phyloP scores from a whole-genome alignment of 2,888 invertebrate species.

The Fissipunctia ypsillon region DNA sequence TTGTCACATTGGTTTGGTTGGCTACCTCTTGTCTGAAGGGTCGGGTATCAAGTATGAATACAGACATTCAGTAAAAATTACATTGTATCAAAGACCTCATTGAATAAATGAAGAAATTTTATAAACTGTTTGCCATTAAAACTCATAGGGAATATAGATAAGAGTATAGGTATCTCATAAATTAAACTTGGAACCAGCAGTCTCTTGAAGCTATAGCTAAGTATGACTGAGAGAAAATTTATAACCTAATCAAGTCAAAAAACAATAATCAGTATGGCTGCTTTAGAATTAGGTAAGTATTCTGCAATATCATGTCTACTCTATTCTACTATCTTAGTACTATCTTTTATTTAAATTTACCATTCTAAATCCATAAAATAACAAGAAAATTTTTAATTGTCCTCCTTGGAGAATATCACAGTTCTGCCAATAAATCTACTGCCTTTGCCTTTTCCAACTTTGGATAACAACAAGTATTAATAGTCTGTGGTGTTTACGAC shows the following conservation, averaged over 20 bases:
- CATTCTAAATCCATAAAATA: background rate
- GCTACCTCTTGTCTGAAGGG: too few species aligned
- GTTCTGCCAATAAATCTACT: background rate
- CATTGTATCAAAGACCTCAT: background rate
- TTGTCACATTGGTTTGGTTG: background rate
- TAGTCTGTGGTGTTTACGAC: conserved; percentile 41
- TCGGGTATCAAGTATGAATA: too few species aligned
- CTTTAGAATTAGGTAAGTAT: background rate
- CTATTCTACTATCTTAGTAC: too few species aligned
- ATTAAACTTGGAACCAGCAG: background rate
- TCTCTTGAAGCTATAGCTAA: background rate
- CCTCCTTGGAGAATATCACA: conserved; percentile 23
- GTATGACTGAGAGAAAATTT: background rate
- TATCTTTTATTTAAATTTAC: background rate
- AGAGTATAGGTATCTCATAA: background rate
- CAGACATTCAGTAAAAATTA: background rate
- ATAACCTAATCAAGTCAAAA: background rate
- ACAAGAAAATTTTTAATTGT: conserved; percentile 17
- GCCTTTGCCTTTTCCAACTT: conserved; percentile 10
- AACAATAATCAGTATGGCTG: background rate
- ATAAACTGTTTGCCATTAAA: background rate
- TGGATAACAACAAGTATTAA: conserved; percentile 36
- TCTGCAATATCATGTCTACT: background rate
- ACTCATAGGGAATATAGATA: background rate
- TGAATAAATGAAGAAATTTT: background rate